These are phyloP conservation scores for Enteromius trimaculatus DNA, from an alignment of 2,797 vertebrate genomes.

Conservation along the genomic window DNA sequence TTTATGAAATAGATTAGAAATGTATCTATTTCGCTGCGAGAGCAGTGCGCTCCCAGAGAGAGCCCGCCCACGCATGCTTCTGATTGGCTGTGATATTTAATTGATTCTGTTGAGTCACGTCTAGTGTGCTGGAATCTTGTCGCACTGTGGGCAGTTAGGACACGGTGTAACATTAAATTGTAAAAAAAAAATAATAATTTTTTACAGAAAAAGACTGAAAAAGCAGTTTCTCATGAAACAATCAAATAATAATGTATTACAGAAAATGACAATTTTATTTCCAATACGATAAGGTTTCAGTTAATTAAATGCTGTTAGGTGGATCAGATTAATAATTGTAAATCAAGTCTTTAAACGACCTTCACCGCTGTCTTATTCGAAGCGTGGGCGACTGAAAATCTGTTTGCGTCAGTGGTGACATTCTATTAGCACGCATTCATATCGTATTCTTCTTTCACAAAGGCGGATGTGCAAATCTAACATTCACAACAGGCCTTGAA, in stretches of 20 bases:
- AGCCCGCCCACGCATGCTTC: no score
- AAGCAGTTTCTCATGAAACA: background rate
- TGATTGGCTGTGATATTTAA: no score
- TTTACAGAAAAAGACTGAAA: background rate
- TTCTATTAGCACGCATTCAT: constrained; percentile 14
- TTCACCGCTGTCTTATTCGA: background rate
- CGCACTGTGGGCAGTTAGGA: no score
- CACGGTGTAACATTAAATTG: background rate
- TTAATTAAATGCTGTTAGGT: background rate
- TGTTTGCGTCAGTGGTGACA: constrained; percentile 5
- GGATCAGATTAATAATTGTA: background rate
- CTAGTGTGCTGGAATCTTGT: no score
- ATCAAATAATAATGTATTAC: background rate
- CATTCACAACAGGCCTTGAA: constrained; percentile 14
- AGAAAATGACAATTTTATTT: background rate
- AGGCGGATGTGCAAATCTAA: constrained; percentile 8
- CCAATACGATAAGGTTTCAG: background rate
- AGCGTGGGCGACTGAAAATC: constrained; percentile 2
- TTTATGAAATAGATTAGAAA: no score
- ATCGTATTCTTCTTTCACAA: constrained; percentile 18
- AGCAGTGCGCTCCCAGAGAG: no score
- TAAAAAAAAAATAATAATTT: background rate
- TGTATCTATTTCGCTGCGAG: no score
- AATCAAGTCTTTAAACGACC: background rate
- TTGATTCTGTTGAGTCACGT: no score